Conservation (phyloP, 2,888 invertebrate species). For the Globia sparganii region DNA sequence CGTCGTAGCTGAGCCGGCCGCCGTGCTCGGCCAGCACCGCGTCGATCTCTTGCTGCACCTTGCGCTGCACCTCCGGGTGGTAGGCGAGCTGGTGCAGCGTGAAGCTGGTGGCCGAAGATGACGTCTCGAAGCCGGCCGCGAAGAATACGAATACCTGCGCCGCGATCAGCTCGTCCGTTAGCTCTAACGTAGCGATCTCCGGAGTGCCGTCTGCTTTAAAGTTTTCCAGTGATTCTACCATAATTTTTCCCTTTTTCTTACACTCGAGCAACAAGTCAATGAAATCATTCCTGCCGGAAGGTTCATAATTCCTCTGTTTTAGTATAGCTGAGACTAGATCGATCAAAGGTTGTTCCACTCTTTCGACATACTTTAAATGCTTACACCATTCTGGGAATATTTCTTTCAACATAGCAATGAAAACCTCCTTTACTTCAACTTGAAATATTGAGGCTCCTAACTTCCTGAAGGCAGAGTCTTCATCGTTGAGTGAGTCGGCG, state of each 20-base stretch:
- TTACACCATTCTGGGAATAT: conserved; percentile 73
- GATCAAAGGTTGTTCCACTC: conserved; percentile 72
- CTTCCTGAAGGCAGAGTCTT: conserved; percentile 77
- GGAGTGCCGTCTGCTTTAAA: conserved; percentile 73
- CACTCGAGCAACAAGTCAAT: conserved; percentile 78
- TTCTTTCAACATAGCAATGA: conserved; percentile 72
- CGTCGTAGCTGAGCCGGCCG: conserved; percentile 76
- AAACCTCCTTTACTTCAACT: conserved; percentile 57
- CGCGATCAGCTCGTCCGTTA: conserved; percentile 75
- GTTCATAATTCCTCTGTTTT: conserved; percentile 75
- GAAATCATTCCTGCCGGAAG: conserved; percentile 77
- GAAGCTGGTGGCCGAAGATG: conserved; percentile 79
- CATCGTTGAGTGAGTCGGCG: conserved; percentile 76
- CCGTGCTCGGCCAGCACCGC: conserved; percentile 71
- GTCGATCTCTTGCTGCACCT: conserved; percentile 77
- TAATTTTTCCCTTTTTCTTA: conserved; percentile 73
- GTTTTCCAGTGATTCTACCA: conserved; percentile 76
- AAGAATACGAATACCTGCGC: conserved; percentile 81
- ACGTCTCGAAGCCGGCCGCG: conserved; percentile 81
- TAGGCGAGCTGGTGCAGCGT: conserved; percentile 80
- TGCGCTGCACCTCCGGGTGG: conserved; percentile 73
- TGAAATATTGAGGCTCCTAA: conserved; percentile 76
- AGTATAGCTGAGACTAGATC: conserved; percentile 76
- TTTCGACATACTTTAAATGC: conserved; percentile 68
- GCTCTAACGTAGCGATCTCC: conserved; percentile 66